Evolutionary conservation across 2,888 invertebrate genomes (phyloP).

Genomic region (Pachydiplax longipennis): DNA sequence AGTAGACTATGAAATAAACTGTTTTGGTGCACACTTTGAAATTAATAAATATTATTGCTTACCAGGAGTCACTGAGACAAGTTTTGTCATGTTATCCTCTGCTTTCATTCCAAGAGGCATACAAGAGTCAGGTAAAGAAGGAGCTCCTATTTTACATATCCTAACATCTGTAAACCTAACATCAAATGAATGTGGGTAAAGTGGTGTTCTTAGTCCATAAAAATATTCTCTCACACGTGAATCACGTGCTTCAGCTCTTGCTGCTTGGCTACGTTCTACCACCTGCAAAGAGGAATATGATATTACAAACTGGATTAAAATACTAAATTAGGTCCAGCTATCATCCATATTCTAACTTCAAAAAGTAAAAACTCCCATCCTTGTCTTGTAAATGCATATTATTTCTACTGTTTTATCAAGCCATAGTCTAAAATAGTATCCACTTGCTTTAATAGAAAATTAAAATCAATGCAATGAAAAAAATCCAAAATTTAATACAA

Average conservation of each 20-base stretch:
- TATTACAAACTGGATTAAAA: background rate
- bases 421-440: no score
- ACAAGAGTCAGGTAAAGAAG: slow-evolving; percentile 91
- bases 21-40: background rate
- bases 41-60: slow-evolving; percentile 48
- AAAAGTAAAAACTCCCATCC: no score
- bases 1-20: no score
- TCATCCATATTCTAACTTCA: no score
- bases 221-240: slow-evolving; percentile 90
- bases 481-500: no score
- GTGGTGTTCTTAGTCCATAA: slow-evolving; percentile 81
- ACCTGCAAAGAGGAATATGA: slow-evolving; percentile 65
- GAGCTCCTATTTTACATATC: slow-evolving; percentile 94
- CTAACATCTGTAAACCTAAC: slow-evolving; percentile 89
- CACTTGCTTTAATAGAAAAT: no score
- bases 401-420: no score
- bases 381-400: no score
- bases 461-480: no score
- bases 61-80: slow-evolving; percentile 81
- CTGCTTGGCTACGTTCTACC: slow-evolving; percentile 80
- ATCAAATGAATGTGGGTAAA: slow-evolving; percentile 95
- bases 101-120: slow-evolving; percentile 95
- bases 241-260: slow-evolving; percentile 79
- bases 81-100: slow-evolving; percentile 89
- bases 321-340: no score